Base-by-base conservation (phyloP, 2,797 vertebrate genomes). In the Myotis vivesi region DNA sequence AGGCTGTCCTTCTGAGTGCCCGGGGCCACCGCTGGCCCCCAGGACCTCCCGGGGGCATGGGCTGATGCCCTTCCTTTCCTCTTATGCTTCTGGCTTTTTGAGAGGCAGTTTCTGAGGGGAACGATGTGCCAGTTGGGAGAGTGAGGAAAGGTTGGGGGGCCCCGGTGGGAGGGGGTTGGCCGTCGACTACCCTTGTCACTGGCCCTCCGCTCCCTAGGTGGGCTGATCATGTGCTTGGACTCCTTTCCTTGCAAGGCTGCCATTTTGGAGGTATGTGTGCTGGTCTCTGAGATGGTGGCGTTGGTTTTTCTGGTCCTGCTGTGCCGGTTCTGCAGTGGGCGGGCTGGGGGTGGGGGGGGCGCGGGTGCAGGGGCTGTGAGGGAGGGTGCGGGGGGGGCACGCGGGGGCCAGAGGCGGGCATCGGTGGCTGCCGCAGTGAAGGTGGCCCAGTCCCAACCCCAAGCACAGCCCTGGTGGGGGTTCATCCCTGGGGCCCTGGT, bases 321-420 rank as follows among this genome's bases (percentile, higher is more conserved):
- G 97, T 97, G 97, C 97, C 97, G 97, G 94, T 97, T 98, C 98
- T 88, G 97, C 98, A 98, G 98, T 96, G 97, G 98, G 98, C 95
- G 94, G 97, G 36, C 36, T n/a, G 96, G 96, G 94, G 41, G 41
- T 8, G 41, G 38, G 41, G 96, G 96, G 94, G 41, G 41, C 2
- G 41, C 6, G 41, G 8, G 41, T 41, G 80, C 95, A 91, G 96
- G 44, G 97, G 97, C 84, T 97, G 46, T 83, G 91, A 38, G 77
- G 89, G 64, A 36, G 41, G 41, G 7, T 0, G 41, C 44, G 25
- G 81, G 59, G 95, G 82, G 92, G 71, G 44, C 41, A 41, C 5
- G 41, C 7, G 38, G 44, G 75, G 49, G 64, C 79, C 72, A 81
- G 77, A 76, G 76, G 92, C 41, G 53, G 91, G 89, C 80, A 13